Evolutionary conservation across 2,888 invertebrate species (phyloP), one percentile per base, ranked within the genome.

Genomic region (Lasius platythorax): DNA sequence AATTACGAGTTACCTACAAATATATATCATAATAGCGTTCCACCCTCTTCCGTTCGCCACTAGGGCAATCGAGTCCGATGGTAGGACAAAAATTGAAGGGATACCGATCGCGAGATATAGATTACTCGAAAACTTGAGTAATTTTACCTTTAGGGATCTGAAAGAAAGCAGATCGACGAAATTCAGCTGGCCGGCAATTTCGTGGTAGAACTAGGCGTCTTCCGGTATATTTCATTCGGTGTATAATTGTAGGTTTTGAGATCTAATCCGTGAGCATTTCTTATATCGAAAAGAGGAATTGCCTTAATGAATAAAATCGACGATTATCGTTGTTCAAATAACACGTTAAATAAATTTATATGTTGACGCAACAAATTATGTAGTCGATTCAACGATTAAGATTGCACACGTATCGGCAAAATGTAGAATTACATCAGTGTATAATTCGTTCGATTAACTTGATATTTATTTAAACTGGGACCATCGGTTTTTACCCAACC

Each of bases 131-230:
- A 46, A 64, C 68, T 66, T 53, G 37, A 46, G 43, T 37, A 37
- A 37, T 37, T 37, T 37, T 37, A 37, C 0, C 37, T 70, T 53
- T 40, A 46, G 84, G 64, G 74, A 82, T 6, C 58, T 30, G 68
- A 28, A 63, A 87, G 37, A 74, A 64, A 73, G 79, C 85, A 70
- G 84, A 43, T 85, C 83, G 86, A 46, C 58, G 72, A 61, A 85
- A 56, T 68, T 85, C 91, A 91, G 88, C 91, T 91, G 89, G 66
- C 82, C 85, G 86, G 87, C 88, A 88, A 89, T 88, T 89, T 68
- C 28, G 61, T 73, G 53, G 28, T 53, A 23, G 12, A 61, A 79
- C 61, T 46, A 46, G 28, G n/a, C 37, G 79, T 46, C 61, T 79
- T 79, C 79, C 46, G 61, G 46, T 46, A 23, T 37, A 72, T 50